Base-by-base conservation (phyloP, 2,113 vertebrate species). In the Galemys pyrenaicus region DNA sequence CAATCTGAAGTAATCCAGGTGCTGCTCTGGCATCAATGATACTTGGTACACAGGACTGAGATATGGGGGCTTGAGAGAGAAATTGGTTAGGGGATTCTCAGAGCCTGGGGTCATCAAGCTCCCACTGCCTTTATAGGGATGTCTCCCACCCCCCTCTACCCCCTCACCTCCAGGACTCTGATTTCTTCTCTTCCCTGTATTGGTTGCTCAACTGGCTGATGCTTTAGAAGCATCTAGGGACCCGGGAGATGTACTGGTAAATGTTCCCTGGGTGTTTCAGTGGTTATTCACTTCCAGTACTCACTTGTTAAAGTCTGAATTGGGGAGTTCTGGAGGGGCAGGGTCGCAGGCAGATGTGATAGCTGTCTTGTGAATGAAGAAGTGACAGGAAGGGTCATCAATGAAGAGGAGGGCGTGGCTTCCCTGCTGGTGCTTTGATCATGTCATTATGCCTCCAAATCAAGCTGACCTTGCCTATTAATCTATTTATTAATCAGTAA, bases 111-210 rank as follows among this genome's bases (percentile, higher is more conserved):
- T 37, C 65, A 74, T 39, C 49, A 39, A 70, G 5, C 54, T 81
- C 74, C n/a, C 62, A 51, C 9, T 51, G 19, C 20, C 39, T 75
- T 78, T 73, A 58, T 15, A 65, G 73, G 51, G 44, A 71, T 9
- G 28, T 13, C 9, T 6, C 51, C 20, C 16, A 10, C 39, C 5
- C 30, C 0, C 6, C 26, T 46, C 39, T 1, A 11, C 2, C 12
- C 4, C 54, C 54, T 35, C 12, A 4, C 28, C 24, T 44, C 19
- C 19, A 54, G 41, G 28, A 28, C 30, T 84, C 62, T 32, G n/a
- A 62, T 62, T 90, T 77, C 41, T 84, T 65, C 65, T 46, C 37
- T 73, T 73, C 24, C 32, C 65, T 67, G 20, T 39, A 60, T 60
- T 15, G 28, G 19, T 56, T 62, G 32, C 22, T 64, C 46, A 78